Evolutionary conservation across 2,113 vertebrate species (phyloP).

Genomic region (Indri indri): DNA sequence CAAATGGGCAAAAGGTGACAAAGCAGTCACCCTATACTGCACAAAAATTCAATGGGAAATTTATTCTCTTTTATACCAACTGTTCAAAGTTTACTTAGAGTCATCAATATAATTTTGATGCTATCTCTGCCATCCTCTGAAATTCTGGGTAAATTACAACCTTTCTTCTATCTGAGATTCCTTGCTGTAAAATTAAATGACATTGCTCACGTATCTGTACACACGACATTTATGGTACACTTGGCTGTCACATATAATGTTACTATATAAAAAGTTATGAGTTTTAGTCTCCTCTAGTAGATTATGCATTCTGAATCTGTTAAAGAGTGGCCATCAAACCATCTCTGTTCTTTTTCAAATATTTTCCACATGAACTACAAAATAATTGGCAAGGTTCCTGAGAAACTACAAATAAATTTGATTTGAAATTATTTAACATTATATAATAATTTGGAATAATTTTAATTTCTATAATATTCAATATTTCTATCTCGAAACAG

Average conservation of each 20-base stretch:
- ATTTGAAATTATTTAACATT: neutral
- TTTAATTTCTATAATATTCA: constrained; percentile 16
- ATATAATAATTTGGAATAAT: neutral
- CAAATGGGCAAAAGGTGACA: neutral
- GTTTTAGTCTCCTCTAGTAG: neutral
- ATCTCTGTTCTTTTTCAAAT: neutral
- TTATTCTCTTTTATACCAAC: neutral
- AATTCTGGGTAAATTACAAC: neutral
- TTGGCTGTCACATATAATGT: neutral
- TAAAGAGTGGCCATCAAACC: neutral
- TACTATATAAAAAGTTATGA: neutral
- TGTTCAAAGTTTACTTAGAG: neutral
- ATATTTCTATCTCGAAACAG: neutral
- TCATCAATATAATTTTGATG: neutral
- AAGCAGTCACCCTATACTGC: neutral
- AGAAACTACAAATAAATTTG: neutral
- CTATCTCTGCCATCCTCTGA: neutral
- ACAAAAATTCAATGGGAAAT: neutral
- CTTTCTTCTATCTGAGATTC: neutral
- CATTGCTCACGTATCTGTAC: neutral
- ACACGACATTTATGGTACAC: neutral
- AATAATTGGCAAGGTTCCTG: neutral
- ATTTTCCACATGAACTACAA: neutral
- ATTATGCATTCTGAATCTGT: neutral
- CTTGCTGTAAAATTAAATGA: neutral